Base-by-base conservation (phyloP, 2,113 vertebrate genomes). In the Dunckerocampus dactyliophorus region DNA sequence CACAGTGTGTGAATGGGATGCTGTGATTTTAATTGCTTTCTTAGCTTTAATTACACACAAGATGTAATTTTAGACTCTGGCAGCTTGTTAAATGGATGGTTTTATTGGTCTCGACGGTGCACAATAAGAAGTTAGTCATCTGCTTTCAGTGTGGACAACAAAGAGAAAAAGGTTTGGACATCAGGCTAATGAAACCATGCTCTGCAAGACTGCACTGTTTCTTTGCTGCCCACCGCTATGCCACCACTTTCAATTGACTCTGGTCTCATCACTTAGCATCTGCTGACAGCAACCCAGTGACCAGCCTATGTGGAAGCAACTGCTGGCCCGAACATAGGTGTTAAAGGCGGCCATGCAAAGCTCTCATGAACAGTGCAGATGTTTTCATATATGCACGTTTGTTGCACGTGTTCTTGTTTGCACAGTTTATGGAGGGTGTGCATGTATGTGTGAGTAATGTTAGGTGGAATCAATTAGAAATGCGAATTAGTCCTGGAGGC, bases 31-130 rank as follows among this genome's bases (percentile, higher is more conserved):
- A 70, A 74, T 65, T 54, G 62, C 59, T 63, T 63, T 73, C 55
- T 75, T 68, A 67, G 45, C 16, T 70, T 75, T 83, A 80, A 80
- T 84, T 80, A 80, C 54, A 79, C 68, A 46, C 58, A 72, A 69
- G 63, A 67, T 46, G 28, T 48, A 62, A 76, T 63, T 60, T 48
- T 51, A 72, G 60, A 68, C 51, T 69, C 28, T 65, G 67, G 63
- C 68, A 70, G 67, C 62, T 24, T 82, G 64, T 79, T 80, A 67
- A 65, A 75, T 79, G 62, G 70, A 81, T 76, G 69, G 16, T 72
- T 85, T 78, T 83, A 76, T 72, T 77, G 61, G 46, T 66, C 74
- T 86, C 67, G 72, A 71, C 51, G n/a, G 57, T 15, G 64, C 65
- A 57, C 63, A 74, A 64, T 20, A 47, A 70, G 79, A 75, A 67